phyloP scores from a whole-genome alignment of 2,797 vertebrate species.

The Oryzias sinensis region DNA sequence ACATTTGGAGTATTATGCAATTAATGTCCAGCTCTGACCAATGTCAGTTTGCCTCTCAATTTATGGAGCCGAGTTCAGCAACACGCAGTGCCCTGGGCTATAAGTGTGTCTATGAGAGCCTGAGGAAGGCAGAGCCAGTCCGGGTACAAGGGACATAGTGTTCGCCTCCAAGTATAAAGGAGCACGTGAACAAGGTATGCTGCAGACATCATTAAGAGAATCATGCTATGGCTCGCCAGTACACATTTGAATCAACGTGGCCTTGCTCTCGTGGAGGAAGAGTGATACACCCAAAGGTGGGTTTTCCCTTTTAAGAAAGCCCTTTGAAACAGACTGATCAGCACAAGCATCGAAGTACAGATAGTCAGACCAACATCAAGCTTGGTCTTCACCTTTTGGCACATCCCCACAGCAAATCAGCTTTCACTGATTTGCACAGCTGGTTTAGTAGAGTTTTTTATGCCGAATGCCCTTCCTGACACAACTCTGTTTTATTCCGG shows the following conservation, averaged over 20 bases:
- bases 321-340: slow-evolving; percentile 14
- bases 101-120: not conserved
- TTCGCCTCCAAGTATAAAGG: slow-evolving; percentile 9
- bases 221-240: slow-evolving; percentile 59
- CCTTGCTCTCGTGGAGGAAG: slow-evolving; percentile 48
- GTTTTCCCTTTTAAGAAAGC: slow-evolving; percentile 28
- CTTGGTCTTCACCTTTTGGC: too few relatives aligned
- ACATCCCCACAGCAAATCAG: too few relatives aligned
- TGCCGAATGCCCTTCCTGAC: too few relatives aligned
- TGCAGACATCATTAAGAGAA: slow-evolving; percentile 58
- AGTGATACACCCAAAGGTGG: slow-evolving; percentile 35
- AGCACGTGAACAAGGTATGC: slow-evolving; percentile 14
- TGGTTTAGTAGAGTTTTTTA: too few relatives aligned
- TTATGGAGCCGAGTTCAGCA: slow-evolving; percentile 9
- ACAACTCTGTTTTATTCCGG: too few relatives aligned
- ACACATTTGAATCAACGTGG: slow-evolving; percentile 50
- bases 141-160: slow-evolving; percentile 3
- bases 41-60: slow-evolving; percentile 12
- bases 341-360: too few relatives aligned
- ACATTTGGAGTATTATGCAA: slow-evolving; percentile 12
- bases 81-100: not conserved
- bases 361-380: too few relatives aligned
- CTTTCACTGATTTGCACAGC: too few relatives aligned
- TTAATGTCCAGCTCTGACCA: not conserved
- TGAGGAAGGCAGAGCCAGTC: not conserved